phyloP scores from a whole-genome alignment of 2,888 invertebrate genomes.

The Apamea sordens region DNA sequence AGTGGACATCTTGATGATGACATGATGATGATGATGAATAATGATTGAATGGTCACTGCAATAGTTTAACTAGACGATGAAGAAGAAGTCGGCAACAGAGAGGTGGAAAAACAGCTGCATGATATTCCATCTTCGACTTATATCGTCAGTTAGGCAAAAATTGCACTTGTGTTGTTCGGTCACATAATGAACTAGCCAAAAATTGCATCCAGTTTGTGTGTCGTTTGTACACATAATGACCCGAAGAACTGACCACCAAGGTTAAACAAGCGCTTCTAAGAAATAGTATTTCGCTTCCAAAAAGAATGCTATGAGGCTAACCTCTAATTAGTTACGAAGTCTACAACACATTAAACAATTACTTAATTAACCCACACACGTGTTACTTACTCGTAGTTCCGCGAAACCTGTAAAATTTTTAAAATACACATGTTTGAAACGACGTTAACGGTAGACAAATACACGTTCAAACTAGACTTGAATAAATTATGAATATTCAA shows the following conservation, averaged over 20 bases:
- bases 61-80: neutral
- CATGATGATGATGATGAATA: neutral
- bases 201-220: neutral
- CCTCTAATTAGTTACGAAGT: slow-evolving; percentile 26
- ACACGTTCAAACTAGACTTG: slow-evolving; percentile 28
- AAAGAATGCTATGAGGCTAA: neutral
- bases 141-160: neutral
- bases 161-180: neutral
- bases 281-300: neutral
- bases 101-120: neutral
- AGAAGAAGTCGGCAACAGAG: no score
- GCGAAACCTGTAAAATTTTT: slow-evolving; percentile 42
- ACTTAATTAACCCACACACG: slow-evolving; percentile 15
- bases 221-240: neutral
- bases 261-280: neutral
- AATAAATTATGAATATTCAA: slow-evolving; percentile 58
- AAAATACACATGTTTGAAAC: slow-evolving; percentile 48
- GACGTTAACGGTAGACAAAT: slow-evolving; percentile 46
- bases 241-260: neutral
- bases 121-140: neutral
- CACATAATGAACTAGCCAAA: neutral
- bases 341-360: slow-evolving; percentile 23
- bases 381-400: slow-evolving; percentile 39
- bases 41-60: neutral
- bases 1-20: neutral